Conservation (phyloP, 1,140 invertebrate species). For the Pseudomyrmex dendroicus region DNA sequence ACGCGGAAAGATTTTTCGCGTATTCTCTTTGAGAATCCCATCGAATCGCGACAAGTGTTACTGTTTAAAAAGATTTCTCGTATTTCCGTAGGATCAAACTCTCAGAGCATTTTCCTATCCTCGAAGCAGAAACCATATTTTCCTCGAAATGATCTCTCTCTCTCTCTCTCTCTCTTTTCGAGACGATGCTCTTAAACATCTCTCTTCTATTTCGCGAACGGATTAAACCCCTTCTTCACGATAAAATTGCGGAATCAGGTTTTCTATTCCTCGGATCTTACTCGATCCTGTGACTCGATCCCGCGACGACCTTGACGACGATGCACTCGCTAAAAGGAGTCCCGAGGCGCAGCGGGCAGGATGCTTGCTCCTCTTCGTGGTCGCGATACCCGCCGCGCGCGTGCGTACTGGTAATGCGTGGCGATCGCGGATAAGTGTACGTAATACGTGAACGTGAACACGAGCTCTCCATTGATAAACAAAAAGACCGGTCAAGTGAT, state of each 20-base stretch:
- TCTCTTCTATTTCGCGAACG: not conserved
- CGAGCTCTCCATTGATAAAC: constrained; percentile 75
- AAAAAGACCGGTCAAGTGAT: constrained; percentile 55
- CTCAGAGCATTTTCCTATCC: constrained; percentile 9
- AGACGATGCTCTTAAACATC: not conserved
- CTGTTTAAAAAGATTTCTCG: not conserved
- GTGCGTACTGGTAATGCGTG: constrained; percentile 69
- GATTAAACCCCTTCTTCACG: not conserved
- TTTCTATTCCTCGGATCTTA: not conserved
- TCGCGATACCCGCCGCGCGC: constrained; percentile 69
- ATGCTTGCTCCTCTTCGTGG: constrained; percentile 12
- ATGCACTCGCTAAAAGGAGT: not conserved
- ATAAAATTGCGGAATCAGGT: not conserved
- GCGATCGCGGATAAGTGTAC: constrained; percentile 68
- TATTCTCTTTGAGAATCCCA: not conserved
- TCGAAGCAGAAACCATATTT: not conserved
- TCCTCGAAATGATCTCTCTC: not conserved
- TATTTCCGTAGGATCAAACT: not conserved
- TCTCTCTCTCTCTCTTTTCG: not conserved
- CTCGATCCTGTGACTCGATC: constrained; percentile 16
- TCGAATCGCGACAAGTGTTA: too few relatives aligned
- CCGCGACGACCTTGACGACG: constrained; percentile 24
- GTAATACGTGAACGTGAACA: constrained; percentile 41
- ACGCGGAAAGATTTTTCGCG: not conserved
- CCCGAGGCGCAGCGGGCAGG: constrained; percentile 17